Evolutionary conservation across 2,888 invertebrate species (phyloP), one percentile per base, ranked within the genome.

Genomic region (Diogma glabrata): DNA sequence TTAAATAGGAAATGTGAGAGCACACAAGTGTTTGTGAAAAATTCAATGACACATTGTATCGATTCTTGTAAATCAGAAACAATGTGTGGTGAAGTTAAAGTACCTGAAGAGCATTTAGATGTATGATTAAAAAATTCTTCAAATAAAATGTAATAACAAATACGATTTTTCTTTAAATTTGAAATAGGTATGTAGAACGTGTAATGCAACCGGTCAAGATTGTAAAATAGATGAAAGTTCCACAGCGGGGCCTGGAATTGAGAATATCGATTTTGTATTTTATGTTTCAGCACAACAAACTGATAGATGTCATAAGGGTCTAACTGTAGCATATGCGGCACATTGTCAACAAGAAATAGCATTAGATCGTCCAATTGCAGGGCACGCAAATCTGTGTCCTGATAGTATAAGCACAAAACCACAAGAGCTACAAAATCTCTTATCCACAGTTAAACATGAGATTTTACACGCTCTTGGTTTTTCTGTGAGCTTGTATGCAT

Each of bases 361-460:
- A 0, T 71, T 95, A 28, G 97, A 99, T 71, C 91, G 96, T 56
- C 99, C 99, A 0, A 93, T 99, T 52, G 97, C 97, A 1, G 99
- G 99, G 0, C 96, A 99, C 72, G 95, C 97, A 0, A 99, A 99
- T 74, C 81, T 99, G 59, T 99, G 99, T 61, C 99, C 99, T 0
- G 82, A 87, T 17, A 91, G 91, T 61, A 84, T 99, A 56, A 92
- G 90, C 54, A 91, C 90, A 16, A 89, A 89, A 62, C 81, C 84
- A 46, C 86, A 94, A 60, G 95, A 97, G 65, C 73, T 94, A 58
- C 91, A 89, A 58, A 92, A 89, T 1, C 75, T 94, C 3, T 73
- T 95, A 59, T 94, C 96, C 2, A 97, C 96, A 0, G 94, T 99
- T 12, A 97, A 97, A 65, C 99, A 99, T 67, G 99, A 99, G 70